phyloP scores from a whole-genome alignment of 2,113 vertebrate species.

The Xyrauchen texanus region DNA sequence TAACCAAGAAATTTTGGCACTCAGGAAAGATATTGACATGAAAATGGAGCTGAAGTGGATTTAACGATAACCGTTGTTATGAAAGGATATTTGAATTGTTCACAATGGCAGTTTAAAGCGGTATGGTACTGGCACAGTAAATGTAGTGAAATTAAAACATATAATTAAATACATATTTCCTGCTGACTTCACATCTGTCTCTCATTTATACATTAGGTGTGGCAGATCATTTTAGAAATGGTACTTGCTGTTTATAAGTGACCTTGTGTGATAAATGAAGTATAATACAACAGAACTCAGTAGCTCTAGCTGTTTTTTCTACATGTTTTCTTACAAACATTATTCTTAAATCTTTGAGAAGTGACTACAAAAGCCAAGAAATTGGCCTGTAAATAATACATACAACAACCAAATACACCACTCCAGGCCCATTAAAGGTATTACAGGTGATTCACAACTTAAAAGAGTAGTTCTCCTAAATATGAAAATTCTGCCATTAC shows the following conservation, averaged over 20 bases:
- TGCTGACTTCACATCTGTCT: slow-evolving; percentile 15
- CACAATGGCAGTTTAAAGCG: not conserved
- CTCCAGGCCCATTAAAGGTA: too few relatives aligned
- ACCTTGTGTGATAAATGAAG: slow-evolving; percentile 31
- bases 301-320: too few relatives aligned
- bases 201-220: slow-evolving; percentile 18
- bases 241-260: not conserved
- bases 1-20: slow-evolving; percentile 10
- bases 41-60: not conserved
- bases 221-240: slow-evolving; percentile 22
- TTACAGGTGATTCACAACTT: too few relatives aligned
- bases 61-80: too few relatives aligned
- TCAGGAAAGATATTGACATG: not conserved
- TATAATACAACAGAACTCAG: not conserved
- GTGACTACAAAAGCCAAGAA: too few relatives aligned
- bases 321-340: too few relatives aligned
- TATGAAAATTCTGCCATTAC: too few relatives aligned
- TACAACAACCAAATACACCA: not conserved
- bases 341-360: not conserved
- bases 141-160: slow-evolving; percentile 27
- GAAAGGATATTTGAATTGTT: not conserved
- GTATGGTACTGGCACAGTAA: not conserved
- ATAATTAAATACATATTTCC: slow-evolving; percentile 17
- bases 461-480: too few relatives aligned
- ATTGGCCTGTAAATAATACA: not conserved